phyloP scores from a whole-genome alignment of 2,113 vertebrate species.

The Calidris pygmaea region DNA sequence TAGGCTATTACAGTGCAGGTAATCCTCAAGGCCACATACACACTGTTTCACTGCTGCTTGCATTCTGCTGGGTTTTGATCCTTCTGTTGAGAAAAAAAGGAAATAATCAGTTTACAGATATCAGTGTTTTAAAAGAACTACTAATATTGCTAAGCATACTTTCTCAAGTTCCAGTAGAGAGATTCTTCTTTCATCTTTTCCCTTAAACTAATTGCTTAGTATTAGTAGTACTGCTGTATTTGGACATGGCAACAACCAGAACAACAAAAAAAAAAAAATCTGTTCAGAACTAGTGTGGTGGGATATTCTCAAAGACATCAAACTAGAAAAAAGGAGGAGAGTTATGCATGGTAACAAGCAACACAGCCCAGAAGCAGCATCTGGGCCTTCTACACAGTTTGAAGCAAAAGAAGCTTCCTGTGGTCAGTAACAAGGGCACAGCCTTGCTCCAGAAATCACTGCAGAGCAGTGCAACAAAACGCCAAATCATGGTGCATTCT shows the following conservation, averaged over 20 bases:
- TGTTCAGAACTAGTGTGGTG: neutral
- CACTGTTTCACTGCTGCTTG: constrained; percentile 96
- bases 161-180: neutral
- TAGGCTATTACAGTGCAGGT: constrained; percentile 96
- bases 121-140: neutral
- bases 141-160: neutral
- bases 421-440: neutral
- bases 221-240: neutral
- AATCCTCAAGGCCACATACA: constrained; percentile 89
- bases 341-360: neutral
- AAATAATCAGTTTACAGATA: neutral
- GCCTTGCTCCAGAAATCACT: neutral
- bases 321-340: neutral
- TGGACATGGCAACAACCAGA: neutral
- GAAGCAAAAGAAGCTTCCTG: neutral
- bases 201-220: neutral
- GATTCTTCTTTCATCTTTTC: neutral
- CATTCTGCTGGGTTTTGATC: constrained; percentile 96
- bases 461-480: neutral
- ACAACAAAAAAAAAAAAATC: neutral
- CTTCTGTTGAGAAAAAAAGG: constrained; percentile 83
- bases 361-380: neutral
- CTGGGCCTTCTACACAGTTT: neutral
- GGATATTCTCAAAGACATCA: neutral
- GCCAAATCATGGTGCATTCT: neutral